Base-by-base conservation (phyloP, 2,888 invertebrate species). In the Nemotelus nigrinus region DNA sequence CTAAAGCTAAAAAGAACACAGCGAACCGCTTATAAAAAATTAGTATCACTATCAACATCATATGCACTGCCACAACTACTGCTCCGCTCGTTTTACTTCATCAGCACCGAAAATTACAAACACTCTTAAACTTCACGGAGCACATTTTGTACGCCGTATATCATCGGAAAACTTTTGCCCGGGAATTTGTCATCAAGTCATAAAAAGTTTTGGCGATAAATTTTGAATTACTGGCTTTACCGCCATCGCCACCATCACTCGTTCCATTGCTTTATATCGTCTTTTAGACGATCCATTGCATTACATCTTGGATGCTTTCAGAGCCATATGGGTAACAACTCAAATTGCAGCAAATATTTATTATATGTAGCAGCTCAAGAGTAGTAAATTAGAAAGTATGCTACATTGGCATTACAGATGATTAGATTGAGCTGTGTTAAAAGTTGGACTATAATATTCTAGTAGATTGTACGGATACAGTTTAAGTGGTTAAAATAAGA, bases 191-290 rank as follows among this genome's bases (percentile, higher is more conserved):
- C 53, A 53, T 53, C 53, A 53, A 53, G 7, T 7, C 53, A 53
- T 53, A 53, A 53, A 53, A 53, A 53, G 53, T 53, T 53, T 53
- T 6, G 53, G 53, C 53, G 53, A 53, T 53, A 53, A 53, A 53
- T 53, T 53, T 53, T 53, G 10, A 53, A 53, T 53, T 53, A 53
- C 53, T 53, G 6, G 7, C 7, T 53, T 6, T 25, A 25, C 25
- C 7, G 53, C 10, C 10, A 10, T 53, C 53, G 10, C 53, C 53
- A 53, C 10, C 10, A 7, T 53, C 53, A 53, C 53, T 7, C 10
- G 10, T 6, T 10, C 53, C 53, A 53, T 7, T 53, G 53, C 10
- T 53, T 53, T 53, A 53, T 53, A 53, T 53, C 10, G 10, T 6
- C 53, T 6, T 53, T 53, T 53, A 53, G 53, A 7, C 53, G 7